phyloP scores from a whole-genome alignment of 2,888 invertebrate species.

The Philhelius pedissequus region DNA sequence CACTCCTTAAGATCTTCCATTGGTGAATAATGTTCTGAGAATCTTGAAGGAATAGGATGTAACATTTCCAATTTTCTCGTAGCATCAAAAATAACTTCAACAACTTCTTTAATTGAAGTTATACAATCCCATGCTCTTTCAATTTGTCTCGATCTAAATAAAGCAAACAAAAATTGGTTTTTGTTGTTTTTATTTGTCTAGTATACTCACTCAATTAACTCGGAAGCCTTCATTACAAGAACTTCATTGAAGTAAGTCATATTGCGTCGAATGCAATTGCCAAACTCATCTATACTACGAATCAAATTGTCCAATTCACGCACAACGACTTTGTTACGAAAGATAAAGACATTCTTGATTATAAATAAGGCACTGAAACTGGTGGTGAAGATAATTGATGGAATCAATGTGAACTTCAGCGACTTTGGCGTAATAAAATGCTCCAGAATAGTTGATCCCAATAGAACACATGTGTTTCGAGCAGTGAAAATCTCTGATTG shows the following conservation, averaged over 20 bases:
- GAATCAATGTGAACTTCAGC: conserved; percentile 72
- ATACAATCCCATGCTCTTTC: conserved; percentile 78
- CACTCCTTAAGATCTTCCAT: conserved; percentile 78
- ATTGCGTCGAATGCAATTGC: conserved; percentile 76
- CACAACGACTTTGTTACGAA: conserved; percentile 76
- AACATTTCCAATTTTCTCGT: conserved; percentile 76
- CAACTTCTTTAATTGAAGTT: conserved; percentile 76
- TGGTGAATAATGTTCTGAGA: conserved; percentile 74
- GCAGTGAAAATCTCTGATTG: conserved; percentile 72
- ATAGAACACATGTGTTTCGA: conserved; percentile 73
- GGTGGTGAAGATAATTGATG: conserved; percentile 72
- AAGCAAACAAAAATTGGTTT: background rate
- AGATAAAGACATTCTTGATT: conserved; percentile 74
- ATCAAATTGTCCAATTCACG: conserved; percentile 75
- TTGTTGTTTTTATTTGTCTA: background rate
- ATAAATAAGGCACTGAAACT: conserved; percentile 74
- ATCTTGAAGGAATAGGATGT: conserved; percentile 73
- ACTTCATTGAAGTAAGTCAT: conserved; percentile 78
- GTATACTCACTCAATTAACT: conserved; percentile 74
- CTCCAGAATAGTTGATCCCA: conserved; percentile 74
- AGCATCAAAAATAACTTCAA: conserved; percentile 76
- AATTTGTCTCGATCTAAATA: conserved; percentile 75
- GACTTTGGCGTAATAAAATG: conserved; percentile 74
- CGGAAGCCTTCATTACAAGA: conserved; percentile 76
- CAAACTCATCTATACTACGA: conserved; percentile 76